Evolutionary conservation across 2,113 vertebrate genomes (phyloP).

Genomic region (Agapornis roseicollis): DNA sequence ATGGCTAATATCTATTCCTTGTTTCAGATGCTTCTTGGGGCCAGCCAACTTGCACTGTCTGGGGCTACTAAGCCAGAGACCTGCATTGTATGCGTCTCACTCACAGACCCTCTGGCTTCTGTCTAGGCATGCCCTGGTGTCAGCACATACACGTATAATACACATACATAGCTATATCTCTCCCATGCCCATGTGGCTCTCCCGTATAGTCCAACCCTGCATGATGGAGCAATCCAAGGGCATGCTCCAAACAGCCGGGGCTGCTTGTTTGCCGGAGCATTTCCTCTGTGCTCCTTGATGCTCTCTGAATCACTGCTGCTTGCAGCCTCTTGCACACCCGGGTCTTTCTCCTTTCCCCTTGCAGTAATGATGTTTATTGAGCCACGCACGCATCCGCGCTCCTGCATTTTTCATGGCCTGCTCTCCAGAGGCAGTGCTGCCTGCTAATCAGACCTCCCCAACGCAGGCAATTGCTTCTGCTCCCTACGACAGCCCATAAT

Average conservation of each 20-base stretch:
- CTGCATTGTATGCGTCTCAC: rapidly evolving
- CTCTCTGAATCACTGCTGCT: not conserved
- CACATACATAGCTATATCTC: no score
- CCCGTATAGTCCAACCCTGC: not conserved
- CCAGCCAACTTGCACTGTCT: not conserved
- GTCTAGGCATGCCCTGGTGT: not conserved
- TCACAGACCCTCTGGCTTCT: not conserved
- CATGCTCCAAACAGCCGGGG: not conserved
- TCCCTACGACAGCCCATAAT: not conserved
- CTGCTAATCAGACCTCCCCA: not conserved
- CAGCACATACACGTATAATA: rapidly evolving
- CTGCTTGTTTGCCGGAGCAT: not conserved
- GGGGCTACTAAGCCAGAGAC: not conserved
- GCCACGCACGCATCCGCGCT: not conserved
- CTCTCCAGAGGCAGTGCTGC: not conserved
- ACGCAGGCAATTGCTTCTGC: not conserved
- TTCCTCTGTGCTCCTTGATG: not conserved
- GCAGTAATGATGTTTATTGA: not conserved
- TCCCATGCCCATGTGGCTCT: not conserved
- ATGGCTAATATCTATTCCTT: not conserved
- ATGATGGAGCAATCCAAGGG: not conserved
- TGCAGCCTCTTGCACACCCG: not conserved
- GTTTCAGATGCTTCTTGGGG: not conserved
- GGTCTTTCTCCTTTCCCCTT: not conserved
- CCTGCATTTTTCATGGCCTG: constrained; percentile 50